Conservation (phyloP, 2,113 vertebrate genomes). For the Malaclemys terrapin region DNA sequence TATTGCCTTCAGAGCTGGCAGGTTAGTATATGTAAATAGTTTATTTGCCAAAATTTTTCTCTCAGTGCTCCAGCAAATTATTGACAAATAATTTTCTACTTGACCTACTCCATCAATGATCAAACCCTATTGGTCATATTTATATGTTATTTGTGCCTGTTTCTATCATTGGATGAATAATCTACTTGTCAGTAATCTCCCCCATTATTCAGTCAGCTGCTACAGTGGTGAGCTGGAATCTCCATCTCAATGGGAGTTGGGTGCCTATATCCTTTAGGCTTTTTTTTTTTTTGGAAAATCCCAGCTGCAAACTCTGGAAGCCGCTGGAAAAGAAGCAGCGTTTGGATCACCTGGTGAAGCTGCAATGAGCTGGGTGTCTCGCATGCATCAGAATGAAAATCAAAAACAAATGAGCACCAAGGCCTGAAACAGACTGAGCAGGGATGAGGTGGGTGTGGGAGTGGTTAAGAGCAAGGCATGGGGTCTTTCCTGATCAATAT, state of each 20-base stretch:
- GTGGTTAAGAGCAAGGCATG: background rate
- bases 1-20: background rate
- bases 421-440: background rate
- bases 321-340: background rate
- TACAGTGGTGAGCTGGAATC: background rate
- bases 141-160: background rate
- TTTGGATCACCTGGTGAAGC: background rate
- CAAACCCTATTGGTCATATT: background rate
- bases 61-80: background rate
- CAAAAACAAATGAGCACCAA: background rate
- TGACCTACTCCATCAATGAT: background rate
- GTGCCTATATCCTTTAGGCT: background rate
- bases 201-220: background rate
- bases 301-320: background rate
- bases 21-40: background rate
- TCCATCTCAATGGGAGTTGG: background rate
- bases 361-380: background rate
- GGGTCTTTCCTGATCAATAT: background rate
- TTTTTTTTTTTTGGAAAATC: background rate
- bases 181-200: background rate
- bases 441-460: background rate
- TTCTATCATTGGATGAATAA: background rate
- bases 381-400: background rate
- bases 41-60: background rate
- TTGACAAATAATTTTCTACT: background rate